These are phyloP conservation scores for Dicerorhinus sumatrensis DNA, from an alignment of 2,113 vertebrate genomes.

Conservation along the genomic window DNA sequence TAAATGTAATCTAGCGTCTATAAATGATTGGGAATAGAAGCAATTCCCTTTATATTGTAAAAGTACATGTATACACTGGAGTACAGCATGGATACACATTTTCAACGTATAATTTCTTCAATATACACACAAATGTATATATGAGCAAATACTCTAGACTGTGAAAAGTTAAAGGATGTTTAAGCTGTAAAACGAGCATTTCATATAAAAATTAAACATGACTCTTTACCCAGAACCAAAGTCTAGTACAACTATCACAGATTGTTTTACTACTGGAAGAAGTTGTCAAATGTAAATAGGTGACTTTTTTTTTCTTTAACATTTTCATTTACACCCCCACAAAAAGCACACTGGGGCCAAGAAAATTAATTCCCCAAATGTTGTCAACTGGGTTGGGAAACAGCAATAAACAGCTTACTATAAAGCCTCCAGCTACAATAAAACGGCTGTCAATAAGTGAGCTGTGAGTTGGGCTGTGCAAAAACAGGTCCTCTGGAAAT, in stretches of 20 bases:
- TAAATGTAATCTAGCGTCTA: slow-evolving; percentile 44
- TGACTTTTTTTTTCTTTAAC: slow-evolving; percentile 90
- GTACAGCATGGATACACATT: background rate
- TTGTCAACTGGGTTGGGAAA: slow-evolving; percentile 90
- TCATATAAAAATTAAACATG: slow-evolving; percentile 63
- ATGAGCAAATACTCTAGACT: slow-evolving; percentile 1
- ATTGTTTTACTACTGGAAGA: slow-evolving; percentile 63
- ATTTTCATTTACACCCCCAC: slow-evolving; percentile 92
- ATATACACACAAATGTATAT: background rate
- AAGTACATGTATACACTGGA: slow-evolving; percentile 11
- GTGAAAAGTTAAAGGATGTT: slow-evolving; percentile 54
- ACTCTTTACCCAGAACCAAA: slow-evolving; percentile 63
- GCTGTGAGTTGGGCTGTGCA: slow-evolving; percentile 81
- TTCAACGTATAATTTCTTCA: slow-evolving; percentile 23
- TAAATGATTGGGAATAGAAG: slow-evolving; percentile 13
- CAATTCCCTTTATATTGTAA: slow-evolving; percentile 31
- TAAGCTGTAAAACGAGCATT: slow-evolving; percentile 41
- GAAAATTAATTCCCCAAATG: slow-evolving; percentile 93
- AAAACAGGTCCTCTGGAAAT: slow-evolving; percentile 82
- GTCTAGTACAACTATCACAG: slow-evolving; percentile 63
- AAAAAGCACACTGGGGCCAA: slow-evolving; percentile 91
- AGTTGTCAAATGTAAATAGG: slow-evolving; percentile 89
- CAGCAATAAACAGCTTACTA: slow-evolving; percentile 91
- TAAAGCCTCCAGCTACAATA: slow-evolving; percentile 91
- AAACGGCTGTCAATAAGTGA: slow-evolving; percentile 89